These are phyloP conservation scores for Melanophora roralis DNA, from an alignment of 2,888 invertebrate genomes.

Conservation along the genomic window DNA sequence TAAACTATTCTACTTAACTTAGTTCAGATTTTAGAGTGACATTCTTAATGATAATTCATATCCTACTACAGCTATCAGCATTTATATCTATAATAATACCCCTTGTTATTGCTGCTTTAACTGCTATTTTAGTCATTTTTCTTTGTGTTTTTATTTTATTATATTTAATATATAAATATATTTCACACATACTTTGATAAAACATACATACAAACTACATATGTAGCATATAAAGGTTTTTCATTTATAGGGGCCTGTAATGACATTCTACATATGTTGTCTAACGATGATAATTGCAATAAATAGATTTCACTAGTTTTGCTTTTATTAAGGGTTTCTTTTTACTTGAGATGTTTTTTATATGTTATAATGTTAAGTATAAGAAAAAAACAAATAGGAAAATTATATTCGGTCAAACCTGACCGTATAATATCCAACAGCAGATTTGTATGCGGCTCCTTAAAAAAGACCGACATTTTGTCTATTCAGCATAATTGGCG, in stretches of 20 bases:
- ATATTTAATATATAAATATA: too few relatives aligned
- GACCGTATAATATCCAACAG: too few relatives aligned
- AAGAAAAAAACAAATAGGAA: too few relatives aligned
- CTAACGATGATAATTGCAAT: background rate
- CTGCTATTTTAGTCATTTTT: background rate
- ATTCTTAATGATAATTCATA: conserved; percentile 63
- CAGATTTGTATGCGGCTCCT: too few relatives aligned
- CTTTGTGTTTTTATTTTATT: background rate
- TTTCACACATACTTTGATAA: too few relatives aligned
- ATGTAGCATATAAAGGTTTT: background rate
- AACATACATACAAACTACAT: too few relatives aligned
- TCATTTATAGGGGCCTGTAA: background rate
- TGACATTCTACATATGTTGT: background rate
- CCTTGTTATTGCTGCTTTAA: conserved; percentile 26
- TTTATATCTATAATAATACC: conserved; percentile 26
- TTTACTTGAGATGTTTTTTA: background rate
- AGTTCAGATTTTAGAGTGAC: conserved; percentile 37
- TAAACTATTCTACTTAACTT: background rate
- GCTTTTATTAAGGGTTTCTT: background rate
- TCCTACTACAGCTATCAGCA: conserved; percentile 29
- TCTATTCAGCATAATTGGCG: too few relatives aligned
- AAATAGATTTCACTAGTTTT: background rate
- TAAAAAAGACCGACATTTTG: too few relatives aligned
- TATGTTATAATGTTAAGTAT: too few relatives aligned
- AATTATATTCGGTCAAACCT: too few relatives aligned